phyloP scores from a whole-genome alignment of 2,797 vertebrate species.

The Jordanella pulchra region DNA sequence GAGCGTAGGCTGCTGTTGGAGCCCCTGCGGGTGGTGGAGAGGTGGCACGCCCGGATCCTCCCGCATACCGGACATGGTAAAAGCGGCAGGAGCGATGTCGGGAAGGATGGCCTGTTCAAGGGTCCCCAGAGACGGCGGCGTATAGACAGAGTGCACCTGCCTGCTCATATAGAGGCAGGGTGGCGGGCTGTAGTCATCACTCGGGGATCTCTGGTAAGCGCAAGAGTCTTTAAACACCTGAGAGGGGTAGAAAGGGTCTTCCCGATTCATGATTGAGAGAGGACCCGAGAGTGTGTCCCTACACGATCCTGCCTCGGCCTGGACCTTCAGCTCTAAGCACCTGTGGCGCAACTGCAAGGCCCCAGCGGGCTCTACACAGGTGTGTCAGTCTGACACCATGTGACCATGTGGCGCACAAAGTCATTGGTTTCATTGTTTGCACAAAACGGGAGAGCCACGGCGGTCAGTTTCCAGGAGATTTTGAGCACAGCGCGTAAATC shows the following conservation, averaged over 20 bases:
- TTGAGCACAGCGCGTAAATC: slow-evolving; percentile 75
- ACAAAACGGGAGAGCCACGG: slow-evolving; percentile 57
- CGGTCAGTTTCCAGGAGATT: slow-evolving; percentile 65
- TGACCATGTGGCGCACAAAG: slow-evolving; percentile 73
- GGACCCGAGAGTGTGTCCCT: slow-evolving; percentile 47
- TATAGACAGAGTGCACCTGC: slow-evolving; percentile 85
- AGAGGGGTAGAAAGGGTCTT: slow-evolving; percentile 89
- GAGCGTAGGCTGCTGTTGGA: slow-evolving; percentile 79
- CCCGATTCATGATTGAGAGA: slow-evolving; percentile 88
- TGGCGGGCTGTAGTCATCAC: slow-evolving; percentile 90
- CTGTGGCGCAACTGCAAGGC: slow-evolving; percentile 72
- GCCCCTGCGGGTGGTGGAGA: slow-evolving; percentile 82
- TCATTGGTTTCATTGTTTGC: slow-evolving; percentile 79
- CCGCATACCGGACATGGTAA: slow-evolving; percentile 83
- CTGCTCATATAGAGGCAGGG: slow-evolving; percentile 94
- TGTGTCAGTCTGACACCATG: slow-evolving; percentile 82
- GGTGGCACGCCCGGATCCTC: slow-evolving; percentile 86
- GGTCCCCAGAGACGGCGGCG: slow-evolving; percentile 78
- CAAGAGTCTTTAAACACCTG: slow-evolving; percentile 95
- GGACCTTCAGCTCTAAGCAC: slow-evolving; percentile 70
- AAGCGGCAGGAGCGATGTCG: slow-evolving; percentile 86
- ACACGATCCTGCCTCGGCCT: slow-evolving; percentile 50
- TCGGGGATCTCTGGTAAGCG: slow-evolving; percentile 86
- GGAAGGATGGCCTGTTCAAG: slow-evolving; percentile 87
- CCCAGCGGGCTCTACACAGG: slow-evolving; percentile 68